Conservation (phyloP, 2,113 vertebrate species). For the Lipotes vexillifer region DNA sequence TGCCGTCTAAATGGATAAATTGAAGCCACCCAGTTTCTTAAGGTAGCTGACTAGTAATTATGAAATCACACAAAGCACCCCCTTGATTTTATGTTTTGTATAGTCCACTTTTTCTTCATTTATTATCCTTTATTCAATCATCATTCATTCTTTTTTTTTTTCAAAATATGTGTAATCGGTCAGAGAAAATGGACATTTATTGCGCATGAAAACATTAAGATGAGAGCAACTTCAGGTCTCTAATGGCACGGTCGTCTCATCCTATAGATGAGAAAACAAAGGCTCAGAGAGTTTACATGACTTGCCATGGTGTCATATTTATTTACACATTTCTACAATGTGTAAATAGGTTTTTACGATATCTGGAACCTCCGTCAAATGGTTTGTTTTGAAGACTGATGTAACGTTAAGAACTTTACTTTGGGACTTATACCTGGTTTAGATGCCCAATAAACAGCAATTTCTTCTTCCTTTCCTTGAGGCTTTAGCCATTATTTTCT, state of each 20-base stretch:
- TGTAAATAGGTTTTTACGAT: neutral
- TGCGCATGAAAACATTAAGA: neutral
- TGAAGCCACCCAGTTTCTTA: neutral
- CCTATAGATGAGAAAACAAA: neutral
- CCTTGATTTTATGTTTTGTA: neutral
- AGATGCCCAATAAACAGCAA: neutral
- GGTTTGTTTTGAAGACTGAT: neutral
- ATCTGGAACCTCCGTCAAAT: neutral
- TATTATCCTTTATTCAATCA: neutral
- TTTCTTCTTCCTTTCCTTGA: neutral
- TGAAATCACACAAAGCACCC: neutral
- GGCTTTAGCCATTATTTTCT: neutral
- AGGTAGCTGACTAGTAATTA: neutral
- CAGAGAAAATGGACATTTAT: neutral
- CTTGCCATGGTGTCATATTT: neutral
- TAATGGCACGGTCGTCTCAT: neutral
- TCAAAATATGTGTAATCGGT: neutral
- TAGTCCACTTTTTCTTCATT: neutral
- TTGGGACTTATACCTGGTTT: neutral
- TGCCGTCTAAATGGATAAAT: neutral
- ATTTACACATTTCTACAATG: neutral
- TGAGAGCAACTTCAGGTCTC: neutral
- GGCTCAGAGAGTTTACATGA: neutral
- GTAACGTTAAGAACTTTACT: neutral
- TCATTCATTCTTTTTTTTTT: neutral